Evolutionary conservation across 2,113 vertebrate genomes (phyloP), one percentile per base, ranked within the genome.

Genomic region (Arenaria interpres): DNA sequence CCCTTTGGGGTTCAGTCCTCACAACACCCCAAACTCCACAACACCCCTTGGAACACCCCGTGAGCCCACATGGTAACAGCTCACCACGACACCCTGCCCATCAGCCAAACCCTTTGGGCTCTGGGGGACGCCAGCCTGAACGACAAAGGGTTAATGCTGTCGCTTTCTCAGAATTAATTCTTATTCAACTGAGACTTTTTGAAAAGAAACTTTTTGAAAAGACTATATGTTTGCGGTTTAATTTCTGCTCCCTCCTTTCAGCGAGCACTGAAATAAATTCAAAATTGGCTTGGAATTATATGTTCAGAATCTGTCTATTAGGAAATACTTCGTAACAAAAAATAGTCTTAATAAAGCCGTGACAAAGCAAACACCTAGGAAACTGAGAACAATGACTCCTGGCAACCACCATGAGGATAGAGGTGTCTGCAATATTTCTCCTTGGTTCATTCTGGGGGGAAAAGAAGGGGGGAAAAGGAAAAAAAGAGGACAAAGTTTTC

Each of bases 21-120:
- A 12, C 21, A 54, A n/a, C 56, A 57, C 10, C 81, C 63, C 72
- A 80, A 69, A 64, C 22, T 43, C 35, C 75, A 7, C 51, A 48
- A 3, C 56, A 14, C 28, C 53, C 37, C 33, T 24, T 13, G 6
- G 7, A 62, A 3, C 14, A 0, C 48, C 63, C 18, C 4, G 0
- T 2, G 6, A 28, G 14, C 25, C 32, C 66, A 51, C 1, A 5
- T 19, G 37, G 32, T 1, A 28, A 68, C 28, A 33, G 79, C 46
- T 68, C 32, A 17, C 75, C 37, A 6, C 12, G 48, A 48, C 30
- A 35, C 27, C 4, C 1, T 4, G 2, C 25, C 6, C 27, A 4
- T 8, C 66, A 43, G 50, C 15, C 9, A 14, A 56, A 59, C 35
- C 48, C 33, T 27, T n/a, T 14, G 2, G 28, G 39, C 83, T 73